Evolutionary conservation across 2,797 vertebrate genomes (phyloP).

Genomic region (Enteromius fasciolatus): DNA sequence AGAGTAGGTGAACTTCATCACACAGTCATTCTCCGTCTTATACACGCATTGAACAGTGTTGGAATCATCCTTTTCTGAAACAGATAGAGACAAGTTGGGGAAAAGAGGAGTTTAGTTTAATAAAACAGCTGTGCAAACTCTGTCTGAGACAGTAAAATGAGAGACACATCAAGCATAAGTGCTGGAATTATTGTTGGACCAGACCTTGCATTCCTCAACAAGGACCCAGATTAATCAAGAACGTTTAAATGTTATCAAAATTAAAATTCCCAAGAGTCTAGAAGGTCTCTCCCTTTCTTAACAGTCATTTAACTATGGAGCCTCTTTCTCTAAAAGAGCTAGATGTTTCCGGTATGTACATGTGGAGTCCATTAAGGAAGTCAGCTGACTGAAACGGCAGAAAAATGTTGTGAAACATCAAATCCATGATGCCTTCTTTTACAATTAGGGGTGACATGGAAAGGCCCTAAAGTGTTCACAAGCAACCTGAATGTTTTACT

Average conservation of each 20-base stretch:
- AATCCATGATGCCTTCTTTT: slow-evolving; percentile 28
- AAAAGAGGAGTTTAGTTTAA: background rate
- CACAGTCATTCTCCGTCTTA: slow-evolving; percentile 89
- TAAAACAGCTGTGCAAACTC: slow-evolving; percentile 47
- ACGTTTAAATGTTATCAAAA: slow-evolving; percentile 37
- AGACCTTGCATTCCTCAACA: slow-evolving; percentile 37
- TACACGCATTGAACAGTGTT: slow-evolving; percentile 87
- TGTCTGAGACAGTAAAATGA: slow-evolving; percentile 23
- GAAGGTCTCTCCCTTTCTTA: slow-evolving; percentile 59
- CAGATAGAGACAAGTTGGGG: background rate
- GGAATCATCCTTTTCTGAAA: slow-evolving; percentile 83
- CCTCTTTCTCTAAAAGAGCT: slow-evolving; percentile 56
- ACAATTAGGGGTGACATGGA: slow-evolving; percentile 37
- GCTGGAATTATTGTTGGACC: slow-evolving; percentile 54
- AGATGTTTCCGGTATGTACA: slow-evolving; percentile 77
- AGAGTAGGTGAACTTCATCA: slow-evolving; percentile 95
- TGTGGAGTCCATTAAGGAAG: slow-evolving; percentile 77
- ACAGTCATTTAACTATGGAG: slow-evolving; percentile 22
- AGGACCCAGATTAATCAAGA: slow-evolving; percentile 39
- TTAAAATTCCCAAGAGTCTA: slow-evolving; percentile 53
- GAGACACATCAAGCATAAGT: slow-evolving; percentile 7
- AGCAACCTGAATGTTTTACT: slow-evolving; percentile 29
- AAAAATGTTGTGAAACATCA: slow-evolving; percentile 62
- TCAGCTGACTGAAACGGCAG: slow-evolving; percentile 64
- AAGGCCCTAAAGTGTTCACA: slow-evolving; percentile 53